Percentiles rank a stretch among this genome's conserved stretches.
Evolutionary conservation across 2,888 invertebrate genomes (phyloP).

Genomic region (Conops quadrifasciatus): DNA sequence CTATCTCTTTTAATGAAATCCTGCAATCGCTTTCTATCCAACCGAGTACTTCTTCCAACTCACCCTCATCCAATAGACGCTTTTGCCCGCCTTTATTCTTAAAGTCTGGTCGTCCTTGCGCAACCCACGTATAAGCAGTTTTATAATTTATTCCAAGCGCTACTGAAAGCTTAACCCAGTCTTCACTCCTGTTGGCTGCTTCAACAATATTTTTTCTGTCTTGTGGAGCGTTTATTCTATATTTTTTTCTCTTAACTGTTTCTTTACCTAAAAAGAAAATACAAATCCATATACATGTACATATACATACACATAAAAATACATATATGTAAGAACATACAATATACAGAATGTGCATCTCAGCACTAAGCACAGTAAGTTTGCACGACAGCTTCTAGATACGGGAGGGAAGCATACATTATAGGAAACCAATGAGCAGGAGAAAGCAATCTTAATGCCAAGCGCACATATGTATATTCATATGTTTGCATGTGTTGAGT

Average conservation of each 20-base stretch:
- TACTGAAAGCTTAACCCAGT: constrained; percentile 6
- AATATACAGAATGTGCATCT: neutral
- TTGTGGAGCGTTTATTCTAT: neutral
- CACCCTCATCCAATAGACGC: neutral
- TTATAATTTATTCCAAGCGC: constrained; percentile 13
- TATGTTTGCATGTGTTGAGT: too few species aligned
- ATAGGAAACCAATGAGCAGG: too few species aligned
- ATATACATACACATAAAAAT: too few species aligned
- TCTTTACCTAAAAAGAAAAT: neutral
- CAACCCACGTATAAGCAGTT: constrained; percentile 14
- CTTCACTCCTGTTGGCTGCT: constrained; percentile 14
- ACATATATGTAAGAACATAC: neutral
- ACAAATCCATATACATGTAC: neutral
- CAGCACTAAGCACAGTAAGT: too few species aligned
- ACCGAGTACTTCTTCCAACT: constrained; percentile 7
- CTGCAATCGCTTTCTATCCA: constrained; percentile 22
- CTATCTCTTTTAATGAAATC: constrained; percentile 17
- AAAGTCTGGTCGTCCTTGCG: neutral
- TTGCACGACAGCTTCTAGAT: too few species aligned
- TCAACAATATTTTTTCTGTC: constrained; percentile 5
- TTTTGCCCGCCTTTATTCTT: neutral
- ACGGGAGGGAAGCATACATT: too few species aligned
- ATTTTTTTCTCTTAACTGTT: neutral
- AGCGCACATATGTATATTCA: too few species aligned
- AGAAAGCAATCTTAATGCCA: too few species aligned